phyloP scores from a whole-genome alignment of 2,888 invertebrate species.

The Bibio marci region DNA sequence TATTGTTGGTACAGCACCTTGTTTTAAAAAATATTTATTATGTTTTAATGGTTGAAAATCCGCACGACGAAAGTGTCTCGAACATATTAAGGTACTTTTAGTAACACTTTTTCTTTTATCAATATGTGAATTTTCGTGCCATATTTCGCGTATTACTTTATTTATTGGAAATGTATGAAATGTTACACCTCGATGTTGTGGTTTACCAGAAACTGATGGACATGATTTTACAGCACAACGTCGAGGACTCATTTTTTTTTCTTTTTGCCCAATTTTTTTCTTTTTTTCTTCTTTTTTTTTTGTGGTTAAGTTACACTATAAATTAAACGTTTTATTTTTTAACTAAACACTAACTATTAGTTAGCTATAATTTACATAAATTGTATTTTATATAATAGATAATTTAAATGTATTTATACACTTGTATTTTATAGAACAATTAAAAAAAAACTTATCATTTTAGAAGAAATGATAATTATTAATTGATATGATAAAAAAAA shows the following conservation, averaged over 20 bases:
- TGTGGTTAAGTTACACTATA: too few relatives aligned
- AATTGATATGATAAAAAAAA: too few relatives aligned
- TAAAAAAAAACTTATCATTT: too few relatives aligned
- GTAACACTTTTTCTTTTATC: slow-evolving; percentile 34
- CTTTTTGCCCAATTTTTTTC: too few relatives aligned
- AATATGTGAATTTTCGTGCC: slow-evolving; percentile 46
- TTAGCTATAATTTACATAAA: too few relatives aligned
- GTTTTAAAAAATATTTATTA: slow-evolving; percentile 50
- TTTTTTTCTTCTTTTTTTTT: too few relatives aligned
- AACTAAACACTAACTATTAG: too few relatives aligned
- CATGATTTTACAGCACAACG: slow-evolving; percentile 46
- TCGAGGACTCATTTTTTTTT: slow-evolving; percentile 42
- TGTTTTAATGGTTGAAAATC: slow-evolving; percentile 56
- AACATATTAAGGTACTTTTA: slow-evolving; percentile 49
- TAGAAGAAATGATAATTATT: too few relatives aligned
- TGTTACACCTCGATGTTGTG: slow-evolving; percentile 50
- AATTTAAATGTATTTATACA: too few relatives aligned
- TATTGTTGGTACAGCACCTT: slow-evolving; percentile 55
- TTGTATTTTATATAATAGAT: too few relatives aligned
- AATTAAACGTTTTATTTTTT: too few relatives aligned
- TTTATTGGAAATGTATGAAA: slow-evolving; percentile 61
- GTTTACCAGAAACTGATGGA: slow-evolving; percentile 39
- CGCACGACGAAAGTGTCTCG: slow-evolving; percentile 53
- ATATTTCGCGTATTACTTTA: slow-evolving; percentile 37
- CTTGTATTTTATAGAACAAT: too few relatives aligned